A percentile compares a stretch with the other conserved stretches of the same genome.
Conservation (phyloP, 2,888 invertebrate species). For the Agapetus fuscipes region DNA sequence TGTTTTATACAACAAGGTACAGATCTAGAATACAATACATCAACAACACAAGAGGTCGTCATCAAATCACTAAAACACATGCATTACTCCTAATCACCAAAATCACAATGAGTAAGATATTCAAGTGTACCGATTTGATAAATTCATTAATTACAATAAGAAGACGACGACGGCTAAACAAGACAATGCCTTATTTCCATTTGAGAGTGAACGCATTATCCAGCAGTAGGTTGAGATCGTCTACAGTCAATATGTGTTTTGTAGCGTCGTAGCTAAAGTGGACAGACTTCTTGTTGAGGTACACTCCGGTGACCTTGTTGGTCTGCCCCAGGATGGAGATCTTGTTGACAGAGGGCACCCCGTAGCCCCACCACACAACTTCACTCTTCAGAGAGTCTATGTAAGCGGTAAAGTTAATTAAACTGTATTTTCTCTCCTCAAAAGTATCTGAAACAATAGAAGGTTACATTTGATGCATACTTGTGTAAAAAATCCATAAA, state of each 20-base stretch:
- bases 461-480: not conserved
- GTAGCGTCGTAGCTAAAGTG: conserved; percentile 27
- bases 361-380: conserved; percentile 40
- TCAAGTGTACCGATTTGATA: too few relatives aligned
- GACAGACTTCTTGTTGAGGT: conserved; percentile 28
- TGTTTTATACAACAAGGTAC: too few relatives aligned
- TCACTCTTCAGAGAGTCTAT: conserved; percentile 25
- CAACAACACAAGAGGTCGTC: too few relatives aligned
- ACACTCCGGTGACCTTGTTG: conserved; percentile 10
- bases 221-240: conserved; percentile 29
- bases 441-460: conserved; percentile 41
- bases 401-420: conserved; percentile 38
- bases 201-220: conserved; percentile 33
- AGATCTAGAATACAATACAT: too few relatives aligned
- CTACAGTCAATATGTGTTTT: conserved; percentile 29
- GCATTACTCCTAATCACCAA: too few relatives aligned
- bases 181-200: too few relatives aligned
- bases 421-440: conserved; percentile 48
- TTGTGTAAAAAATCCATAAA: too few relatives aligned
- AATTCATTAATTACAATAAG: too few relatives aligned
- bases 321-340: conserved; percentile 16
- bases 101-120: too few relatives aligned
- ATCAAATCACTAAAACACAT: too few relatives aligned
- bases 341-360: conserved; percentile 33
- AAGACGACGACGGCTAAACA: too few relatives aligned